Conservation (phyloP, 2,113 vertebrate genomes). For the Sapajus apella region DNA sequence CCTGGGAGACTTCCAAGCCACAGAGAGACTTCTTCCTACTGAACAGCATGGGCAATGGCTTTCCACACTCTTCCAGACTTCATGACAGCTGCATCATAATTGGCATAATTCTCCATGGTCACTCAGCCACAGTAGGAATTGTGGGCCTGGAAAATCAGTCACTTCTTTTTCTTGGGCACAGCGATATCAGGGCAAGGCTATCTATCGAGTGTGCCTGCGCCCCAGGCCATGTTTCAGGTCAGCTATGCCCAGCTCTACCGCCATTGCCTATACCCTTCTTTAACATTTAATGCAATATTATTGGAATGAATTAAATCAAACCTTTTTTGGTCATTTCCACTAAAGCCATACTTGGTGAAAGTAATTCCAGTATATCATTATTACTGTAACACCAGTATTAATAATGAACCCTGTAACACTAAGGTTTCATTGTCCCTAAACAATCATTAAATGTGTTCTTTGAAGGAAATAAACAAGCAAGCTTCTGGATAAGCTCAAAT, state of each 20-base stretch:
- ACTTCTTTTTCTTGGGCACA: conserved; percentile 91
- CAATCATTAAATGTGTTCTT: background rate
- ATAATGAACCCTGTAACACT: background rate
- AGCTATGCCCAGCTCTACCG: background rate
- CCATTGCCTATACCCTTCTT: background rate
- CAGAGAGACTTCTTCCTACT: conserved; percentile 94
- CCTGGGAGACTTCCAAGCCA: conserved; percentile 90
- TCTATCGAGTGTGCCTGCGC: conserved; percentile 27
- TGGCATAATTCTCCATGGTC: conserved; percentile 92
- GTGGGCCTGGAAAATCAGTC: conserved; percentile 89
- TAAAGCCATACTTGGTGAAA: background rate
- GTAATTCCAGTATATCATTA: background rate
- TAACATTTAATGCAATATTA: background rate
- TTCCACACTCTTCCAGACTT: conserved; percentile 92
- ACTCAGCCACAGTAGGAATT: conserved; percentile 90
- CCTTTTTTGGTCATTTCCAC: background rate
- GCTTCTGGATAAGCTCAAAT: background rate
- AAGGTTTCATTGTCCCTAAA: background rate
- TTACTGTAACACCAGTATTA: too few relatives aligned
- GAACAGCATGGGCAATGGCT: conserved; percentile 89
- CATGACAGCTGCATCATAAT: conserved; percentile 90
- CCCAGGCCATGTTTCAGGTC: conserved; percentile 86
- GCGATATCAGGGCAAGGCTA: conserved; percentile 84
- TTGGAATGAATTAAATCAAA: background rate
- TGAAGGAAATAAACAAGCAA: background rate